Percentiles rank a stretch among this genome's conserved stretches.
Evolutionary conservation across 2,888 invertebrate species (phyloP).

Genomic region (Eupithecia dodoneata): DNA sequence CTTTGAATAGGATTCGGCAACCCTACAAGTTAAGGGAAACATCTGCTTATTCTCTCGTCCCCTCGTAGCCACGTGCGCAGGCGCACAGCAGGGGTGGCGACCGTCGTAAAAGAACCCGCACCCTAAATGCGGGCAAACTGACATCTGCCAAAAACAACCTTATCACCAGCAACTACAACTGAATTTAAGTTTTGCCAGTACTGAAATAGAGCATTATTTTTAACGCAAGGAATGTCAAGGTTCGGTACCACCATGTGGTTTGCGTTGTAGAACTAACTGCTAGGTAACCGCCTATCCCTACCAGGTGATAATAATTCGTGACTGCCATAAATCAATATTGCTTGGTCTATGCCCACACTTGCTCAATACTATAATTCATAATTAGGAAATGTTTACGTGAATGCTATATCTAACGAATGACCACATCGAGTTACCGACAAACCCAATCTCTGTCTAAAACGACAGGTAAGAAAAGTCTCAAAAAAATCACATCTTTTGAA

Average conservation of each 20-base stretch:
- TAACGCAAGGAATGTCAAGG: slow-evolving; percentile 82
- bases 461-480: background rate
- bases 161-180: slow-evolving; percentile 55
- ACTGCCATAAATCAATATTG: slow-evolving; percentile 40
- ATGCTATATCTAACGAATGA: background rate
- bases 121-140: slow-evolving; percentile 73
- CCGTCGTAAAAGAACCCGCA: slow-evolving; percentile 71
- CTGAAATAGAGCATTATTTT: slow-evolving; percentile 81
- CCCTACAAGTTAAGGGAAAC: slow-evolving; percentile 64
- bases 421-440: background rate
- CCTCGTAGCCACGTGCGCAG: slow-evolving; percentile 74
- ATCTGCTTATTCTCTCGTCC: slow-evolving; percentile 71
- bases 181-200: slow-evolving; percentile 54
- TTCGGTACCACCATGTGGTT: slow-evolving; percentile 74
- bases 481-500: background rate
- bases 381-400: background rate
- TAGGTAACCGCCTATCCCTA: slow-evolving; percentile 54
- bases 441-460: background rate
- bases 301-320: slow-evolving; percentile 68
- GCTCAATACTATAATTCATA: background rate
- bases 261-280: slow-evolving; percentile 64
- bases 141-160: slow-evolving; percentile 52
- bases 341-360: background rate
- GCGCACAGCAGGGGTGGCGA: slow-evolving; percentile 76
- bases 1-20: slow-evolving; percentile 53